Evolutionary conservation across 2,888 invertebrate genomes (phyloP), one percentile per base, ranked within the genome.

Genomic region (Pardosa pseudoannulata): DNA sequence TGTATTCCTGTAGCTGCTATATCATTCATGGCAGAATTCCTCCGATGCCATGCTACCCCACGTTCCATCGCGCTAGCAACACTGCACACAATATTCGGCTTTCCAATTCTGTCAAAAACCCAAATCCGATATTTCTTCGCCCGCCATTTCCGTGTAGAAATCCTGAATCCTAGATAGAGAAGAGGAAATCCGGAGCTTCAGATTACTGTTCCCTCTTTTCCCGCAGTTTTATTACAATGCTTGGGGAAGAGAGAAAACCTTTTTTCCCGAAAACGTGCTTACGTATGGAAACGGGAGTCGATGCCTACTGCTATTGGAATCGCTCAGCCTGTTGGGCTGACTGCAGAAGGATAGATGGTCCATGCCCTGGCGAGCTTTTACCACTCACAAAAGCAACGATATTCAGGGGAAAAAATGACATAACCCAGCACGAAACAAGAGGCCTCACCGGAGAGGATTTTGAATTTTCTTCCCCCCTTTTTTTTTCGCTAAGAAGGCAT

Each of bases 381-480:
- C 73, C 80, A 68, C 73, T 67, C 1, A 56, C 16, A 29, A 67
- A 67, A 67, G 64, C 46, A 67, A 67, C 39, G 32, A 73, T 46
- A 46, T 56, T 56, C 56, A 56, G 23, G n/a, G 23, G 56, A 16
- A 16, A 23, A 73, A 73, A 73, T 80, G 73, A 67, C 80, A 80
- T 73, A 65, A 73, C 79, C 64, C 62, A 32, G 39, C 71, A 79
- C 79, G 79, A 65, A 80, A 80, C 65, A 80, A 80, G 65, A 73
- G 31, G 80, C 64, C 32, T 67, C 56, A 39, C 67, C 65, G 13
- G 73, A 56, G 67, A 68, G 50, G 50, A 36, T 62, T 62, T 11
- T 41, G 9, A 27, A 36, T 67, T 73, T 73, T 79, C 70, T 68
- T 71, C 16, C 31, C 5, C 23, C 27, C 36, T 32, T 31, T 67